Evolutionary conservation across 2,888 invertebrate species (phyloP), one percentile per base, ranked within the genome.

Genomic region (Tubiluchus corallicola): DNA sequence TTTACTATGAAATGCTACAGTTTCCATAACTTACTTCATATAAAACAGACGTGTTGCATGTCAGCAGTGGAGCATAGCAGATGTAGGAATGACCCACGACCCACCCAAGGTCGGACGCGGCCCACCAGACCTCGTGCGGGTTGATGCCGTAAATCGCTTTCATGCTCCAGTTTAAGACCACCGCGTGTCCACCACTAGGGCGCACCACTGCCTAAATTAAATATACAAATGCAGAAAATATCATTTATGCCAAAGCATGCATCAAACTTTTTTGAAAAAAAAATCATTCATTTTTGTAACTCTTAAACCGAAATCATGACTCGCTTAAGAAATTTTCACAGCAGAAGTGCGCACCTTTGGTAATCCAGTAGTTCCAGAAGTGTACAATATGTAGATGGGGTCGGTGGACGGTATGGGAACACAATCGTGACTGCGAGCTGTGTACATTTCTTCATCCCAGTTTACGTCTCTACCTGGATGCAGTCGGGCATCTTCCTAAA

Each of bases 61-160:
- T 75, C 1, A 84, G 65, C 3, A 90, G 67, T 0, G 90, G 90
- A 0, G 79, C 90, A 55, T 90, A 92, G 62, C 85, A 84, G 53
- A 88, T 88, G 62, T 87, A 92, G 0, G 87, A 88, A 59, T 87
- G 88, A 0, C 90, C 90, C 1, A 90, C 88, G 1, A 90, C 88
- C 85, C 85, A 85, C 9, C 85, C 85, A 43, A 82, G 71, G 57
- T 81, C 81, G 37, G 88, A 88, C 0, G 84, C 83, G 13, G 80
- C 78, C 85, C 88, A 92, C 77, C 88, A 90, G 20, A 78, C 74
- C 17, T 87, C 84, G 9, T 57, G 58, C 16, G 63, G 60, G 17
- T 57, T 53, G 20, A 65, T 48, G 1, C 81, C 85, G 56, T 88
- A 92, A 38, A 88, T 73, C 0, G 73, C 71, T 49, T 73, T 74